A percentile compares a stretch with the other conserved stretches of the same genome.
Evolutionary conservation across 92 coral and sea anemone species (phyloP).

Genomic region (Palythoa heliodiscus): DNA sequence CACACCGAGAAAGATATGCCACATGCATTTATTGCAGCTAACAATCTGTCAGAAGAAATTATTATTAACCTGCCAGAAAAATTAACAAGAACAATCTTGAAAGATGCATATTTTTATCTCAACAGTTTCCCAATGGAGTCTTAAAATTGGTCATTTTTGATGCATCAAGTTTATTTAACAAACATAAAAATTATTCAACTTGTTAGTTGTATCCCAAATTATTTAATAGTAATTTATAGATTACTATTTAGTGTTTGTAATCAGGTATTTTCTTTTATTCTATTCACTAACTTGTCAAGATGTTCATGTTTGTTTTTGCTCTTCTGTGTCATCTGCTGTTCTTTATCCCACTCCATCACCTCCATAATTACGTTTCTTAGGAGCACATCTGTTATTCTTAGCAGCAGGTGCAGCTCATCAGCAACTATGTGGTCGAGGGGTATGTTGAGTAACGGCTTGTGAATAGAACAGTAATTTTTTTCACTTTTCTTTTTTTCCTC

Average conservation of each 20-base stretch:
- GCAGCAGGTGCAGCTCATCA: conserved; percentile 52
- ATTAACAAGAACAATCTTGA: neutral
- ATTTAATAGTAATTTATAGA: neutral
- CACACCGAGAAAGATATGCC: neutral
- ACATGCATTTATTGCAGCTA: neutral
- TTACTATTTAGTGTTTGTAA: neutral
- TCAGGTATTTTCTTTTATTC: neutral
- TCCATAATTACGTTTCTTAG: conserved; percentile 29
- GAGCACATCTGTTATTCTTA: conserved; percentile 33
- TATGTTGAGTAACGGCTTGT: neutral
- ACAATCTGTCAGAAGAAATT: neutral
- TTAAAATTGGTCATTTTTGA: neutral
- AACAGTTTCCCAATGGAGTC: neutral
- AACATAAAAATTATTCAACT: neutral
- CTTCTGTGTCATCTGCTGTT: neutral
- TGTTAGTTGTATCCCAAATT: neutral
- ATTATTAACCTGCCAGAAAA: neutral
- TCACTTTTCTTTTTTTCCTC: neutral
- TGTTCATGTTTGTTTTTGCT: neutral
- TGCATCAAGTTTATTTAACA: neutral
- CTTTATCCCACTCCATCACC: conserved; percentile 48
- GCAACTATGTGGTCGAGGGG: conserved; percentile 35
- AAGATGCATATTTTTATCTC: neutral
- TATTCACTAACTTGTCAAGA: neutral
- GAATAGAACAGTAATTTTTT: neutral